Evolutionary conservation across 2,113 vertebrate genomes (phyloP).

Genomic region (Rhagologus leucostigma): DNA sequence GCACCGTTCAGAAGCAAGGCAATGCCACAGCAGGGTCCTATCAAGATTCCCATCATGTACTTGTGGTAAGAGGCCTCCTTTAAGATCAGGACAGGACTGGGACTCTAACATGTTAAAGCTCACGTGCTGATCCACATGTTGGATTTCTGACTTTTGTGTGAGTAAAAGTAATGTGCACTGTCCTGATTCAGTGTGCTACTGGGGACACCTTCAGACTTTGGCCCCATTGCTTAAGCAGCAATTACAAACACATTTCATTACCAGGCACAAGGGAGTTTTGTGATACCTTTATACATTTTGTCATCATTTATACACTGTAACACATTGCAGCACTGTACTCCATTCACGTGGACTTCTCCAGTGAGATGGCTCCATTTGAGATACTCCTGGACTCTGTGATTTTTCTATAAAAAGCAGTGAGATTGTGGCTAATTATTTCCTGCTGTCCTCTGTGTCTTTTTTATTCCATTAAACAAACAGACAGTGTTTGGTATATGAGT

Average conservation of each 20-base stretch:
- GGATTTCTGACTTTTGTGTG: neutral
- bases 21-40: neutral
- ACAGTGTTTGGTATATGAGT: constrained; percentile 52
- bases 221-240: neutral
- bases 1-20: neutral
- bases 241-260: neutral
- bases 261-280: neutral
- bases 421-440: constrained; percentile 28
- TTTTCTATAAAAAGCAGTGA: neutral
- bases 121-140: neutral
- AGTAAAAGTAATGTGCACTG: neutral
- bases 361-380: neutral
- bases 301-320: neutral
- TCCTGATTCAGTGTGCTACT: neutral
- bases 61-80: neutral
- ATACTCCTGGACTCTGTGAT: neutral
- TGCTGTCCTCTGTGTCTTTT: constrained; percentile 6
- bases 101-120: neutral
- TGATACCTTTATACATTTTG: too few relatives aligned
- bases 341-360: neutral
- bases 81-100: neutral
- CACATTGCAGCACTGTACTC: neutral
- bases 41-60: neutral
- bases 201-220: neutral
- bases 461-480: constrained; percentile 37